Evolutionary conservation across 1,140 invertebrate genomes (phyloP).

Genomic region (Achatina immaculata): DNA sequence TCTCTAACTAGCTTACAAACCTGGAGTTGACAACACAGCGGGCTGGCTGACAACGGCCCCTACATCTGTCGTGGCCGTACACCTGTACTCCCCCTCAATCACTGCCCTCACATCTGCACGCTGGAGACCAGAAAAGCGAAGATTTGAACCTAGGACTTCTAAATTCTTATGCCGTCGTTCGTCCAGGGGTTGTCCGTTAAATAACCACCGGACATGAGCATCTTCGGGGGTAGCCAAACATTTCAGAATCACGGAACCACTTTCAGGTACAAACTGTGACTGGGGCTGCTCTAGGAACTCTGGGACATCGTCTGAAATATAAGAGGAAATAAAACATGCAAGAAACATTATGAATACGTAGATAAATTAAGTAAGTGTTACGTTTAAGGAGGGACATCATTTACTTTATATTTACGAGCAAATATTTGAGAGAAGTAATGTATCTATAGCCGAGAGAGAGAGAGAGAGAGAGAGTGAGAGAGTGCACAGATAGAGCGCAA

Average conservation of each 20-base stretch:
- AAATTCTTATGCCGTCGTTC: slow-evolving; percentile 11
- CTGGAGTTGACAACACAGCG: slow-evolving; percentile 31
- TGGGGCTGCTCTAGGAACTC: slow-evolving; percentile 19
- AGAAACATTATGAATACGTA: no score
- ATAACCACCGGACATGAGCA: slow-evolving; percentile 35
- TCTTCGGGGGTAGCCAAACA: slow-evolving; percentile 25
- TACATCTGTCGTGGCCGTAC: slow-evolving; percentile 33
- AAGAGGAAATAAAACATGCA: slow-evolving; percentile 8
- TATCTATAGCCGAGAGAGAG: no score
- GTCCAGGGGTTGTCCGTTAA: slow-evolving; percentile 35
- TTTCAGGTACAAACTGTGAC: slow-evolving; percentile 23
- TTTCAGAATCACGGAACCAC: slow-evolving; percentile 6
- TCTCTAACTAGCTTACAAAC: background rate
- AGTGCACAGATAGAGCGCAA: no score
- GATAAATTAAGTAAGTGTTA: no score
- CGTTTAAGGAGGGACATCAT: no score
- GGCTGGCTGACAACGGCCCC: slow-evolving; percentile 36
- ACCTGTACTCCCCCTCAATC: slow-evolving; percentile 38
- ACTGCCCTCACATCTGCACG: background rate
- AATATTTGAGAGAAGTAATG: no score
- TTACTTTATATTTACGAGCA: no score
- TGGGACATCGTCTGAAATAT: slow-evolving; percentile 32
- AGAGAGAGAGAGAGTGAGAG: no score
- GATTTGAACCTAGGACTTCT: slow-evolving; percentile 7
- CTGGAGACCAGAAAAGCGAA: slow-evolving; percentile 18